Conservation (phyloP, 2,888 invertebrate species). For the Caenorhabditis sp. region DNA sequence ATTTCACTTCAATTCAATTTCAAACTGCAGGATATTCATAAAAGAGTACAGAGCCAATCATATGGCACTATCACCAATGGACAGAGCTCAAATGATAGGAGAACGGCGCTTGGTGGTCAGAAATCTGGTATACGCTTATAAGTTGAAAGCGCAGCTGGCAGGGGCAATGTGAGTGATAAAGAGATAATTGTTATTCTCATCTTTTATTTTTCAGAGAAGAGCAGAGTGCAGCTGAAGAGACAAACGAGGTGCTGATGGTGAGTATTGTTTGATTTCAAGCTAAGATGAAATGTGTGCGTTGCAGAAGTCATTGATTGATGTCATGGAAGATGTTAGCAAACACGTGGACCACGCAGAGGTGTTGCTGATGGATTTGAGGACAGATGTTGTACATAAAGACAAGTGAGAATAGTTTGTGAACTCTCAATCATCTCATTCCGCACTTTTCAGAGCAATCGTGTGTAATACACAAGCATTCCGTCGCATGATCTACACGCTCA, state of each 20-base stretch:
- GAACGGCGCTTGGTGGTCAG: slow-evolving; percentile 42
- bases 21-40: slow-evolving; percentile 24
- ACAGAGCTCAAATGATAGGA: slow-evolving; percentile 21
- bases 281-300: too few relatives aligned
- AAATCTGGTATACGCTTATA: slow-evolving; percentile 35
- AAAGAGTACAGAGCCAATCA: slow-evolving; percentile 27
- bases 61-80: slow-evolving; percentile 12
- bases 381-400: slow-evolving; percentile 12
- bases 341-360: slow-evolving; percentile 26
- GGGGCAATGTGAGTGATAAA: slow-evolving; percentile 17
- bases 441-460: slow-evolving; percentile 23
- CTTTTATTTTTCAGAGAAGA: slow-evolving; percentile 24
- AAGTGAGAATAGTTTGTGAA: slow-evolving; percentile 26
- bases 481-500: slow-evolving; percentile 30
- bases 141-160: neutral
- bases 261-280: neutral
- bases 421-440: too few relatives aligned
- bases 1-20: neutral
- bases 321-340: neutral
- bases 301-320: neutral
- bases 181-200: neutral
- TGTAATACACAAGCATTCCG: slow-evolving; percentile 24
- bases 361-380: slow-evolving; percentile 14
- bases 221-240: neutral
- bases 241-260: neutral